These are phyloP conservation scores for Meloe dianella DNA, from an alignment of 2,888 invertebrate genomes.

Conservation along the genomic window DNA sequence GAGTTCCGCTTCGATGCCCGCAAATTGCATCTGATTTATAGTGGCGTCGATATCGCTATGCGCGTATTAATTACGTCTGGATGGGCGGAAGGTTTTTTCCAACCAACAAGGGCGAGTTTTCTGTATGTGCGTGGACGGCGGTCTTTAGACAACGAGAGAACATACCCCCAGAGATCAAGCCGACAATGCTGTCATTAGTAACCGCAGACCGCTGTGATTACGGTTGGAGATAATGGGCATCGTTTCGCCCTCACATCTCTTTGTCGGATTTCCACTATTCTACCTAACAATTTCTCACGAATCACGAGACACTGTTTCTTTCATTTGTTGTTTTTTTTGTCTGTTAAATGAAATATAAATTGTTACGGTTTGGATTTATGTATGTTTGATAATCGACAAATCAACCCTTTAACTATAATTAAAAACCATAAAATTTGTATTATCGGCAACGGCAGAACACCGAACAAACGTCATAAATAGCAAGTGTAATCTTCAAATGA, in stretches of 20 bases:
- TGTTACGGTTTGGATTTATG: neutral
- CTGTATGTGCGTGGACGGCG: neutral
- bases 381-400: neutral
- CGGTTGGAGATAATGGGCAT: slow-evolving; percentile 19
- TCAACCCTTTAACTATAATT: slow-evolving; percentile 29
- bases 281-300: neutral
- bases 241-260: slow-evolving; percentile 6
- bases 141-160: neutral
- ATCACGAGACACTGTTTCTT: neutral
- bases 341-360: neutral
- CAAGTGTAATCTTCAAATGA: slow-evolving; percentile 53
- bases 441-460: slow-evolving; percentile 49
- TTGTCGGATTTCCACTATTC: neutral
- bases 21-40: slow-evolving; percentile 46
- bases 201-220: slow-evolving; percentile 23
- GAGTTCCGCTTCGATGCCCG: slow-evolving; percentile 46
- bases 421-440: slow-evolving; percentile 49
- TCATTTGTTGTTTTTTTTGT: neutral
- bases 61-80: slow-evolving; percentile 34
- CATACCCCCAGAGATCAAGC: slow-evolving; percentile 17
- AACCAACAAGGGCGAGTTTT: neutral
- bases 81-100: slow-evolving; percentile 23
- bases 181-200: slow-evolving; percentile 31
- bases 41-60: slow-evolving; percentile 37
- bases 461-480: slow-evolving; percentile 52